Conservation (phyloP, 1,140 invertebrate genomes). For the Sweltsa coloradensis region DNA sequence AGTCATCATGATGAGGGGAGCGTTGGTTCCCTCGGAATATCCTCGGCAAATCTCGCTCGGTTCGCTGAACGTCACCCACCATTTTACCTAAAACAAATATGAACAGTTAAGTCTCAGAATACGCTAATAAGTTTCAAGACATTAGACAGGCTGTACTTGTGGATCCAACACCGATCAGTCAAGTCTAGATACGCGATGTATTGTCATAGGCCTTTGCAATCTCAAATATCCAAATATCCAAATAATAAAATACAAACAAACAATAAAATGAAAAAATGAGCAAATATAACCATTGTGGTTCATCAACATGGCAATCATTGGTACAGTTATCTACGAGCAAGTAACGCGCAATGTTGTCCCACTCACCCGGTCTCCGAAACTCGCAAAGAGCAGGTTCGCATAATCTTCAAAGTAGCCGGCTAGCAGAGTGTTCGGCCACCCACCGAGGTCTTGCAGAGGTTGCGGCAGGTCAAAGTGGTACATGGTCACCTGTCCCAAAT, state of each 20-base stretch:
- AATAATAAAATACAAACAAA: not conserved
- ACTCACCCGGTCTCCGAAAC: constrained; percentile 34
- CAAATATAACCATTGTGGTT: not conserved
- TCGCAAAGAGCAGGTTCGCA: constrained; percentile 39
- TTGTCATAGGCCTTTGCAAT: not conserved
- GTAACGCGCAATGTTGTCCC: constrained; percentile 6
- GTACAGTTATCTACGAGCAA: no score
- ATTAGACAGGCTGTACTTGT: not conserved
- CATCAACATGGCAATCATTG: not conserved
- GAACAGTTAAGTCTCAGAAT: not conserved
- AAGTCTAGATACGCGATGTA: not conserved
- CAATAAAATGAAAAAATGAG: not conserved
- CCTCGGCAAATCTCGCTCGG: constrained; percentile 28
- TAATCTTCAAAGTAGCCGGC: constrained; percentile 46
- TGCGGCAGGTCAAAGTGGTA: constrained; percentile 61
- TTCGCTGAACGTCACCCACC: constrained; percentile 38
- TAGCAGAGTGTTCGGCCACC: constrained; percentile 45
- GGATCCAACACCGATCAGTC: not conserved
- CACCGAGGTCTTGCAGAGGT: constrained; percentile 44
- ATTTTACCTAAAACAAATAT: constrained; percentile 28
- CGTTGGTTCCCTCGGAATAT: no score
- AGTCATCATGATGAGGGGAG: no score
- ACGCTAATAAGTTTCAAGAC: not conserved
- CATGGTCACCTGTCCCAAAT: constrained; percentile 48
- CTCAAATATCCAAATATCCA: not conserved